Evolutionary conservation across 2,888 invertebrate species (phyloP).

Genomic region (Xestia c-nigrum): DNA sequence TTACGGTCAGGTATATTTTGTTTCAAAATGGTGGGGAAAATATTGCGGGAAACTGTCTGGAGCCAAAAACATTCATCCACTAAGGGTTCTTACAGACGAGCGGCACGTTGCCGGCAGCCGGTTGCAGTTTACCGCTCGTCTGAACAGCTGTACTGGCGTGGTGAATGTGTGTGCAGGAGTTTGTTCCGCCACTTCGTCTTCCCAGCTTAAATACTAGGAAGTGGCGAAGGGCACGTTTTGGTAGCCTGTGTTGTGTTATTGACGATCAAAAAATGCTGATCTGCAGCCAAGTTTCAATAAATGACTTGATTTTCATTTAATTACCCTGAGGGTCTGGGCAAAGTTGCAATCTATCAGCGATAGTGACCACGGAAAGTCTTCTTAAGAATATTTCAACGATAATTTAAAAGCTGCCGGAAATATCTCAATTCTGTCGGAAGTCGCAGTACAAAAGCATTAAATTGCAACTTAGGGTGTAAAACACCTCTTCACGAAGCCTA

Average conservation of each 20-base stretch:
- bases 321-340: too few relatives aligned
- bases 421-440: neutral
- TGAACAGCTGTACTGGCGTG: too few relatives aligned
- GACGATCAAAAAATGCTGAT: neutral
- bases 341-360: neutral
- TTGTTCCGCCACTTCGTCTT: neutral
- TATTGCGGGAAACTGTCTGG: neutral
- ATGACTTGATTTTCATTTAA: neutral
- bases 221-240: neutral
- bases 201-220: too few relatives aligned
- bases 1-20: slow-evolving; percentile 10
- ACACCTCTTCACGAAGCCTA: too few relatives aligned
- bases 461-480: too few relatives aligned
- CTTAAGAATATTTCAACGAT: neutral
- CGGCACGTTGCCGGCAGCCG: too few relatives aligned
- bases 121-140: too few relatives aligned
- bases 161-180: neutral
- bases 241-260: neutral
- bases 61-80: neutral
- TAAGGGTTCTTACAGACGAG: too few relatives aligned
- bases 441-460: neutral
- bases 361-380: neutral
- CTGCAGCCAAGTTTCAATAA: neutral
- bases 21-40: neutral
- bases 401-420: too few relatives aligned